Evolutionary conservation across 53 echinoderm and acorn worm species (phyloP), one percentile per base, ranked within the genome.

Genomic region (Holothuria scabra): DNA sequence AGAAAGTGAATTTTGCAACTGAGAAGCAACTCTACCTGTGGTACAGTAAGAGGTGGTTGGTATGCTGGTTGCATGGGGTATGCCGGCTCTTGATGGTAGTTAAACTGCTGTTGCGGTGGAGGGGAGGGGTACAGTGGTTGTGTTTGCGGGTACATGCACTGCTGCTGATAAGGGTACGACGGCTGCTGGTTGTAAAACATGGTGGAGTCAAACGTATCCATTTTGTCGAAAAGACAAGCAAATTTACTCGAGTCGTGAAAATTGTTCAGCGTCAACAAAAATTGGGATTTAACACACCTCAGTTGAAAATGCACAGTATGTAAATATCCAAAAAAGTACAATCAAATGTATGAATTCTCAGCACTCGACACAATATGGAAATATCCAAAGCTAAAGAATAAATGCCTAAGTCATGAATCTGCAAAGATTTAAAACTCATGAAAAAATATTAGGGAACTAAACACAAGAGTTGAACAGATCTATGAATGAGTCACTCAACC

Each of bases 111-210:
- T 24, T 55, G 78, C 5, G 78, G 78, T 20, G 78, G 78, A 30
- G 78, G 78, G 78, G 78, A 78, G 57, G 78, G 78, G 78, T 78
- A 78, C 56, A 78, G 58, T 11, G 21, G 78, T 52, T 76, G 76
- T 11, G 49, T 24, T 25, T 76, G 76, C 28, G 28, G 41, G 21
- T 76, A 76, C 76, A 76, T 76, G 57, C 76, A 76, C 76, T 78
- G 78, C 55, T 78, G 78, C 21, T 38, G 74, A 14, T 74, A 33
- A 19, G 67, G n/a, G 48, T 46, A 78, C 3, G 57, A 11, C 13
- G 28, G 78, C 48, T 78, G 78, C 48, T 78, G 78, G 32, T 56
- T 56, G 56, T 56, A 78, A 52, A 49, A 78, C 78, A 78, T 78
- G 28, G 49, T 58, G 4, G 78, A 78, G 31, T 78, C 78, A 31